These are phyloP conservation scores for Troides helena DNA, from an alignment of 2,888 invertebrate genomes.

Conservation along the genomic window DNA sequence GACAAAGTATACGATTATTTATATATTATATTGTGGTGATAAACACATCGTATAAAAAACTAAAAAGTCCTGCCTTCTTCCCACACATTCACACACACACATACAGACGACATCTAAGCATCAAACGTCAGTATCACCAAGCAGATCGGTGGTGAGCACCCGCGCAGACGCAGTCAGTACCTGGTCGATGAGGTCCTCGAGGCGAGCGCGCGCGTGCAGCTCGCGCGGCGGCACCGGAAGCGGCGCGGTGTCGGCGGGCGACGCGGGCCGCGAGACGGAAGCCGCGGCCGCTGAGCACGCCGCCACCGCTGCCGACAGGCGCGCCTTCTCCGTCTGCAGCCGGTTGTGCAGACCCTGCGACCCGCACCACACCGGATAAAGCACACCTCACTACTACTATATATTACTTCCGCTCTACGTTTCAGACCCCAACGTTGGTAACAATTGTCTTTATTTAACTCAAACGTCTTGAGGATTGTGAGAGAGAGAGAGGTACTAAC, in stretches of 20 bases:
- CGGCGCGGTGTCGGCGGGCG: conserved; percentile 91
- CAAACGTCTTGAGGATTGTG: no score
- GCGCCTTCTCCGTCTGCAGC: conserved; percentile 92
- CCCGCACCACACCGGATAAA: no score
- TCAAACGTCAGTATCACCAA: conserved; percentile 30
- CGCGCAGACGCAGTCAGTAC: conserved; percentile 72
- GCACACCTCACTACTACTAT: no score
- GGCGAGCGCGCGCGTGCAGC: conserved; percentile 88
- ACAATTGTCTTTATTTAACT: no score
- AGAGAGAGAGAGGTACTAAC: no score
- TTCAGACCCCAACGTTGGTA: no score
- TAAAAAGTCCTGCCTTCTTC: no score
- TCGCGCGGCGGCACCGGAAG: conserved; percentile 92
- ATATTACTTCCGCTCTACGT: no score
- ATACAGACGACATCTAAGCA: background rate
- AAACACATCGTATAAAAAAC: no score
- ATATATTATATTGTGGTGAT: no score
- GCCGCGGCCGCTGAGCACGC: conserved; percentile 96
- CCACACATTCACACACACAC: conserved; percentile 1
- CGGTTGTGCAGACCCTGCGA: conserved; percentile 87
- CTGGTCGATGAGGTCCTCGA: conserved; percentile 96
- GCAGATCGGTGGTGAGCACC: conserved; percentile 50
- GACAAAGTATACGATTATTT: no score
- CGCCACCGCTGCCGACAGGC: conserved; percentile 92
- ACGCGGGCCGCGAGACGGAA: conserved; percentile 93